Percentiles rank a stretch among this genome's conserved stretches.
Evolutionary conservation across 2,888 invertebrate genomes (phyloP).

Genomic region (Cerceris ruficornis): DNA sequence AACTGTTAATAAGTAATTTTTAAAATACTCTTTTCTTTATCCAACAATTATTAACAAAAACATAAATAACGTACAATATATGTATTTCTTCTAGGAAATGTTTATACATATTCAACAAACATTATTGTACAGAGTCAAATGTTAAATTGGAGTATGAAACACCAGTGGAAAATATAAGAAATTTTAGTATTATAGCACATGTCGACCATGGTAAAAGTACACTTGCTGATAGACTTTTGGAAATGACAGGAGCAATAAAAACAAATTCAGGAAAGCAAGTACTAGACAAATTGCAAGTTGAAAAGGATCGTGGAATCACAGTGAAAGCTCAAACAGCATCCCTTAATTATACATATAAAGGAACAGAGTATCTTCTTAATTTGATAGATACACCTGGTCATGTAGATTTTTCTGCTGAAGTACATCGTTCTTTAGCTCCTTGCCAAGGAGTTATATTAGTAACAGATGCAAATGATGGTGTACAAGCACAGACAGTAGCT

Average conservation of each 20-base stretch:
- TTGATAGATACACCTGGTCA: constrained; percentile 99
- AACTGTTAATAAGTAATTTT: not conserved
- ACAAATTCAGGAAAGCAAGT: constrained; percentile 87
- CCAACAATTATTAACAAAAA: not conserved
- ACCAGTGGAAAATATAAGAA: constrained; percentile 87
- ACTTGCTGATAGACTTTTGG: constrained; percentile 96
- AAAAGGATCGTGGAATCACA: constrained; percentile 97
- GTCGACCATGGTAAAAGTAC: constrained; percentile 99
- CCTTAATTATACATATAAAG: constrained; percentile 88
- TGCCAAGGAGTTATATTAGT: constrained; percentile 97
- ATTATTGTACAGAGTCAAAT: constrained; percentile 18
- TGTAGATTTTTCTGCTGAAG: constrained; percentile 98
- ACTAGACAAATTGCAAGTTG: constrained; percentile 92
- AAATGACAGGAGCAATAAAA: constrained; percentile 92
- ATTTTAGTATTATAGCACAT: constrained; percentile 99
- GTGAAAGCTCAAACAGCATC: constrained; percentile 99
- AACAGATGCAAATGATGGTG: constrained; percentile 97
- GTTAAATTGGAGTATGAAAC: constrained; percentile 71
- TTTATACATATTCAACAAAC: not conserved
- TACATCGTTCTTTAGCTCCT: constrained; percentile 93
- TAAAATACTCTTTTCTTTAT: not conserved
- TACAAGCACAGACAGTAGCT: constrained; percentile 99
- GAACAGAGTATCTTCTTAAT: constrained; percentile 91
- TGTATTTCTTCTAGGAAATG: constrained; percentile 22
- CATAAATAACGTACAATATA: not conserved